Conservation (phyloP, 2,113 vertebrate genomes). For the Fukomys damarensis region DNA sequence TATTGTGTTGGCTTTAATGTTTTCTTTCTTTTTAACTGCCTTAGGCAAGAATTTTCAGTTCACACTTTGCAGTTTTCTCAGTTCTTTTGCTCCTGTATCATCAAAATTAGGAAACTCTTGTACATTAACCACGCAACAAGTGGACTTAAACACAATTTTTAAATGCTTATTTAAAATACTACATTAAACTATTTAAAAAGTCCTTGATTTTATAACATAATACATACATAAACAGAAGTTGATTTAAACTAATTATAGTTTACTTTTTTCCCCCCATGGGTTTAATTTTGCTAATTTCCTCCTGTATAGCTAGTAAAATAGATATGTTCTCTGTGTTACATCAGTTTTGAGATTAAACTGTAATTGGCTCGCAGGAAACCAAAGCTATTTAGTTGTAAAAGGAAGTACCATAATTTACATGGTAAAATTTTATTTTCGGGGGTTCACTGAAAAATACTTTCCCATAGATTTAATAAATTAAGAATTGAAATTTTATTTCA, state of each 20-base stretch:
- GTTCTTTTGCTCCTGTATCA: constrained; percentile 45
- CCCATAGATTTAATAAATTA: constrained; percentile 41
- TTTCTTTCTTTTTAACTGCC: constrained; percentile 3
- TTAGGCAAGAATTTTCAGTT: constrained; percentile 7
- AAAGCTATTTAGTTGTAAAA: constrained; percentile 30
- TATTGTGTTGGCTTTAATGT: background rate
- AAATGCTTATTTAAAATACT: constrained; percentile 47
- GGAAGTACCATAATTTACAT: background rate
- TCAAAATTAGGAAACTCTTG: constrained; percentile 49
- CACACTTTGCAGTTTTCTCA: constrained; percentile 1
- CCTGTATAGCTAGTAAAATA: constrained; percentile 23
- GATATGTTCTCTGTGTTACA: background rate
- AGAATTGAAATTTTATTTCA: constrained; percentile 54
- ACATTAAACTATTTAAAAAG: constrained; percentile 6
- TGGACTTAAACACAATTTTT: constrained; percentile 45
- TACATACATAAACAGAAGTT: constrained; percentile 32
- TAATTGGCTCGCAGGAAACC: constrained; percentile 25
- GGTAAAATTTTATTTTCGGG: constrained; percentile 39
- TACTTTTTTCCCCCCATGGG: constrained; percentile 11
- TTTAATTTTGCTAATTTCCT: constrained; percentile 22
- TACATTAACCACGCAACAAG: background rate
- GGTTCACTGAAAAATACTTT: constrained; percentile 2
- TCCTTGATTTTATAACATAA: constrained; percentile 60
- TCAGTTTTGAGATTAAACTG: background rate
- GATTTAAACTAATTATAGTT: constrained; percentile 28